Percentiles rank a stretch among this genome's conserved stretches.
Evolutionary conservation across 64 coral and sea anemone genomes (phyloP).

Genomic region (Platygyra sinensis): DNA sequence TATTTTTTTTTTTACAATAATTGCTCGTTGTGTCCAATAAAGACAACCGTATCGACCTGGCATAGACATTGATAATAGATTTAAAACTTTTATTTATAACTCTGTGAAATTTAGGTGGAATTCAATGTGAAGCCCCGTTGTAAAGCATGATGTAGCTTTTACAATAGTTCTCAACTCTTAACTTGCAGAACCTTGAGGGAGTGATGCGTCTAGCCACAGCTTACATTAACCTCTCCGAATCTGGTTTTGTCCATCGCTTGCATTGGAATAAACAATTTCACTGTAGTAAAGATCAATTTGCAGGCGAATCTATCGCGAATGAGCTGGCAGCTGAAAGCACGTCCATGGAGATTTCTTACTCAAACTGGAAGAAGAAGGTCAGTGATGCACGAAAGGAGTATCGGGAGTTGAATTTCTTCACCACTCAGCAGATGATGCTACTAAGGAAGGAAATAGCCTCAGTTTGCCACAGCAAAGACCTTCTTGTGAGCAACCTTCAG

Average conservation of each 20-base stretch:
- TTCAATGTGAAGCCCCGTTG: background rate
- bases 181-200: slow-evolving; percentile 74
- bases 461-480: background rate
- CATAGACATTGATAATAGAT: too few species aligned
- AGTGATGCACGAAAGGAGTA: slow-evolving; percentile 23
- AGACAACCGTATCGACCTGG: too few species aligned
- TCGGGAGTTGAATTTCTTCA: slow-evolving; percentile 68
- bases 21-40: too few species aligned
- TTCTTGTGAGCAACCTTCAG: slow-evolving; percentile 31
- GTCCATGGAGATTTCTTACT: slow-evolving; percentile 41
- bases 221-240: slow-evolving; percentile 70
- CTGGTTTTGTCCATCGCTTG: slow-evolving; percentile 66
- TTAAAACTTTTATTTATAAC: background rate
- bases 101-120: background rate
- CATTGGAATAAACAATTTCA: slow-evolving; percentile 55
- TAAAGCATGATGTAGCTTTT: background rate
- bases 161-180: background rate
- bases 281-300: slow-evolving; percentile 18
- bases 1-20: too few species aligned
- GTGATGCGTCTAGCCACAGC: slow-evolving; percentile 55
- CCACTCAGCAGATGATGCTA: slow-evolving; percentile 65
- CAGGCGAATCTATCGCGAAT: slow-evolving; percentile 9
- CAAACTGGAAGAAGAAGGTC: slow-evolving; percentile 49
- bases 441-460: slow-evolving; percentile 58
- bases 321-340: slow-evolving; percentile 35